Evolutionary conservation across 2,797 vertebrate species (phyloP), one percentile per base, ranked within the genome.

Genomic region (Acanthurus lineatus): DNA sequence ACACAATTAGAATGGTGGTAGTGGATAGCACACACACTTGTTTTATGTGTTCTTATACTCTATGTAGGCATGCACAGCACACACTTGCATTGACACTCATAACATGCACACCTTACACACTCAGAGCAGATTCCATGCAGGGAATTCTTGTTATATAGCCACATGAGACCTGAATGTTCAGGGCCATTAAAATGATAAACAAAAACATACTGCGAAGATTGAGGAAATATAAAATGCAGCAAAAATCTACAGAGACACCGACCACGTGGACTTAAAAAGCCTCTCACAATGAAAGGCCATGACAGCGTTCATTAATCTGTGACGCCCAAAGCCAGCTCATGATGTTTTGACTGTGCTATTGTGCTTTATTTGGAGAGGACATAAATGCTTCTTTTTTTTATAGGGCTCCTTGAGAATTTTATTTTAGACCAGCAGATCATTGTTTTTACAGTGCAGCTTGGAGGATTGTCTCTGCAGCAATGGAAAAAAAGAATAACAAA

Each of bases 291-390:
- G 66, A 90, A 77, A 77, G 67, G 73, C 58, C 72, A 59, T 62
- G 22, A 56, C 25, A 32, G 60, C 22, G 51, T 70, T 72, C 65
- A 69, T 91, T 89, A 91, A 92, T 91, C 79, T 86, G 60, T 79
- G 68, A 83, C 38, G 63, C 83, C 79, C 79, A 88, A 84, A 76
- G 72, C 72, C 81, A 68, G n/a, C 19, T 5, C 73, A 60, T 78
- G 67, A 65, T 77, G 53, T 86, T 88, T 83, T 71, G 71, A 86
- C 85, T 86, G 77, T 58, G 63, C 74, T 65, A 88, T 90, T 87
- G 86, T 90, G 64, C 73, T 78, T 83, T 67, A 77, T 87, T 92
- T 81, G 81, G 86, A 91, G 87, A 81, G 79, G 89, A 83, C 73
- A 85, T 69, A 59, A 63, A 80, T 67, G 62, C 45, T 74, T 79